phyloP scores from a whole-genome alignment of 1,140 invertebrate species.

The Drosophila ogumai region DNA sequence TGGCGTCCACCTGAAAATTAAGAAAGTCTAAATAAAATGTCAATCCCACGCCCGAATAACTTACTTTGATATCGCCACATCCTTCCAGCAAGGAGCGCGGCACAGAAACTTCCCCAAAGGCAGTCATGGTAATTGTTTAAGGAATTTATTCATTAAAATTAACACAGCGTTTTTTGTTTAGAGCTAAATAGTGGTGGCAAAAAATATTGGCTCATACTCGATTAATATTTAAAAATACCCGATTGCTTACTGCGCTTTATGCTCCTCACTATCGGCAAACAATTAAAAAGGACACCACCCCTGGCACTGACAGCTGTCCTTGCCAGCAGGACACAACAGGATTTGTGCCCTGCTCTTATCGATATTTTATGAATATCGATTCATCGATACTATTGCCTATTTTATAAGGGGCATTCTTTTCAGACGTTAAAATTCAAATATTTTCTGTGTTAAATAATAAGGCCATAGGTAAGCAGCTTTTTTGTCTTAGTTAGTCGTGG shows the following conservation, averaged over 20 bases:
- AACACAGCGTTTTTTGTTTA: background rate
- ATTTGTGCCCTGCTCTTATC: too few relatives aligned
- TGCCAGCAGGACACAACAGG: too few relatives aligned
- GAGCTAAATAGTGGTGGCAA: background rate
- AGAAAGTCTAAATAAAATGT: background rate
- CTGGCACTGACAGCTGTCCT: background rate
- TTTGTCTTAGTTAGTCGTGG: too few relatives aligned
- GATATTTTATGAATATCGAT: too few relatives aligned
- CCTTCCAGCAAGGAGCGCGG: constrained; percentile 45
- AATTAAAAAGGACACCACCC: background rate
- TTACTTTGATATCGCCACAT: constrained; percentile 57
- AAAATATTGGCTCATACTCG: background rate
- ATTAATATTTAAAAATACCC: background rate
- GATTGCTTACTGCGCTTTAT: background rate
- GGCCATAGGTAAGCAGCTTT: too few relatives aligned
- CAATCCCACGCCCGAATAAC: background rate
- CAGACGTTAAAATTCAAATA: background rate
- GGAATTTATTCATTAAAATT: background rate
- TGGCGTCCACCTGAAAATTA: constrained; percentile 24
- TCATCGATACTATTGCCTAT: background rate
- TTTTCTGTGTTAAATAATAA: background rate
- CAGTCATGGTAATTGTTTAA: background rate
- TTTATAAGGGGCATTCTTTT: background rate
- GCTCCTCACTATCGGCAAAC: too few relatives aligned
- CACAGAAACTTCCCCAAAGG: constrained; percentile 19